Base-by-base conservation (phyloP, 2,113 vertebrate genomes). In the Oceanites oceanicus region DNA sequence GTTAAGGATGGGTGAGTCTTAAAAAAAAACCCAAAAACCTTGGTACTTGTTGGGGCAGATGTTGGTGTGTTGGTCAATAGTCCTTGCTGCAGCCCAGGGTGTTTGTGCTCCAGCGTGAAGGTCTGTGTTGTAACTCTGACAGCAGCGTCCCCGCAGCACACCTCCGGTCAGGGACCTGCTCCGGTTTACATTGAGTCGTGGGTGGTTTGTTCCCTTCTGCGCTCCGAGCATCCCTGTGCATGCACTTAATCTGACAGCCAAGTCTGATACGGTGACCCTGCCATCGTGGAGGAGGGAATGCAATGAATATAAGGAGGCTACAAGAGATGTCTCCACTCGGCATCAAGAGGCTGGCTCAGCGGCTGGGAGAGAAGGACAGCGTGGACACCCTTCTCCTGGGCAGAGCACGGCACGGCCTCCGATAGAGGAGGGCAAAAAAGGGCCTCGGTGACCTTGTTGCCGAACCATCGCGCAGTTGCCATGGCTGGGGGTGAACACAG, bases 361-460 rank as follows among this genome's bases (percentile, higher is more conserved):
- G 0, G 18, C 62, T 13, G 7, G 12, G 27, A 44, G 20, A 70
- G n/a, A 26, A 15, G 23, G 26, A 11, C 27, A 36, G 45, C 1
- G 6, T 0, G 1, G 36, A 32, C 15, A 26, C 42, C 23, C 12
- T 16, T 23, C 63, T 86, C 63, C 45, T 0, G 1, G 9, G 45
- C 50, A 6, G 8, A 80, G 50, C 36, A 4, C 10, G 21, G 16
- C 15, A 9, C 1, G 3, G 32, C 25, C 42, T 66, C 15, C 40
- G 23, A 5, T 8, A 50, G 30, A 45, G n/a, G 40, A 34, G 34
- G 40, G 17, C 27, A 34, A 67, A 59, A n/a, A 66, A 55, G 16
- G 16, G 14, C 83, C 32, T 12, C 3, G 13, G 42, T 36, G 53
- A 55, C 42, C 52, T 49, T 3, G 5, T 19, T 32, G 34, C 29